Base-by-base conservation (phyloP, 2,113 vertebrate species). In the Oryzias woworae region DNA sequence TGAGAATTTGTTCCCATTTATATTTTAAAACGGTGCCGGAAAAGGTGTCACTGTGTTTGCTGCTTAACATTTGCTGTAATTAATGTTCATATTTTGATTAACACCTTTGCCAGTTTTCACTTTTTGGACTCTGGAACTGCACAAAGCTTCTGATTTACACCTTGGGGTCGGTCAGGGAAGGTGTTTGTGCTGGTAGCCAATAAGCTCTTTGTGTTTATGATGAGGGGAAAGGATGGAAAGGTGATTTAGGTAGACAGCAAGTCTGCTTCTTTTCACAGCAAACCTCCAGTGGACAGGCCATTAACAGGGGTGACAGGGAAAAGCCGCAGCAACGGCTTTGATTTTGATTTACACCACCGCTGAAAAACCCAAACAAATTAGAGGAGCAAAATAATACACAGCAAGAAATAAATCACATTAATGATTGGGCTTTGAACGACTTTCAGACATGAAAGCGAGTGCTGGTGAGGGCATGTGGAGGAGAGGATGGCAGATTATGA, bases 381-480 rank as follows among this genome's bases (percentile, higher is more conserved):
- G 81, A 82, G 70, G 81, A 84, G 87, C 81, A 80, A 89, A 90
- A 88, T 87, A 84, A 89, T 67, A 87, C 77, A 75, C 83, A 75
- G 72, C 59, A 16, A 75, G 81, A 83, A 90, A 89, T 90, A 88
- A 89, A 90, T 91, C 85, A 85, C 73, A 70, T 84, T 85, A 90
- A 90, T 83, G 85, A 84, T 70, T 31, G 55, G 77, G 60, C 87
- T 87, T 82, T 83, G 86, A 84, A 84, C 71, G 53, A 75, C 83
- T 81, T 64, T 78, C 69, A 65, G 82, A 82, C 74, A 67, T 82
- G 75, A 89, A 87, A 81, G 80, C 10, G 43, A 57, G 78, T 48
- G 71, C 78, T 1, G 71, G 73, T 31, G 66, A 77, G 80, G 86
- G 75, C 82, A 86, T 84, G 61, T 75, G 73, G 83, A 87, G 76